Percentiles rank a stretch among this genome's conserved stretches.
These are phyloP conservation scores for Papilio polyxenes DNA, from an alignment of 1,140 invertebrate species.

Conservation along the genomic window DNA sequence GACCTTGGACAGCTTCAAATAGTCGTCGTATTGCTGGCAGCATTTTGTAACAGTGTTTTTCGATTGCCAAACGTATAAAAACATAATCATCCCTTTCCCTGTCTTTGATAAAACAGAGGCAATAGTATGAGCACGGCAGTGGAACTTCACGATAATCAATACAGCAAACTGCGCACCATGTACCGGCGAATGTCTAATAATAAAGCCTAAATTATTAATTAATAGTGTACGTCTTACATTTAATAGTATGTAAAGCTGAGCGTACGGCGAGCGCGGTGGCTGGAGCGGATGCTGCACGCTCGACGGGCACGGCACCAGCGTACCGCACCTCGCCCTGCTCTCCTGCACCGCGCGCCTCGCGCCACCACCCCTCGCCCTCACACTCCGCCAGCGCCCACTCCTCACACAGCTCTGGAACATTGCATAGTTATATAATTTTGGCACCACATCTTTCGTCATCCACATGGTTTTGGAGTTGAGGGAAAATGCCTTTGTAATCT, in stretches of 20 bases:
- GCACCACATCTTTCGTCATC: neutral
- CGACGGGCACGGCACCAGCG: conserved; percentile 83
- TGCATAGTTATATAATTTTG: neutral
- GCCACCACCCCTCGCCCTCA: conserved; percentile 80
- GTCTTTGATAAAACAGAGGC: too few species aligned
- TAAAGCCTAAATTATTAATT: conserved; percentile 50
- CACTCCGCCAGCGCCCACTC: conserved; percentile 87
- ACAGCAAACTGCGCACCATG: too few species aligned
- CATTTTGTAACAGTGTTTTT: too few species aligned
- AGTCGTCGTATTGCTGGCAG: too few species aligned
- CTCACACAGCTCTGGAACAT: conserved; percentile 87
- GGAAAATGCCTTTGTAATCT: too few species aligned
- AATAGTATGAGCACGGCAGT: too few species aligned
- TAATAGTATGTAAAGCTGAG: conserved; percentile 80
- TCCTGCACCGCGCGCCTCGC: conserved; percentile 63
- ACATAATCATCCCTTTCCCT: too few species aligned
- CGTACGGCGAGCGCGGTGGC: conserved; percentile 81
- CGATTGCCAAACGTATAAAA: too few species aligned
- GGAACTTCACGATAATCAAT: too few species aligned
- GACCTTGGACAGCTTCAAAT: too few species aligned
- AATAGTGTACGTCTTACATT: conserved; percentile 66
- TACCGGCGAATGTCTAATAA: too few species aligned
- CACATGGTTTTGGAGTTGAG: neutral
- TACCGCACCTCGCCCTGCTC: conserved; percentile 76
- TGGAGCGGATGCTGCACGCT: conserved; percentile 77